Base-by-base conservation (phyloP, 1,140 invertebrate species). In the Chymomyza costata region DNA sequence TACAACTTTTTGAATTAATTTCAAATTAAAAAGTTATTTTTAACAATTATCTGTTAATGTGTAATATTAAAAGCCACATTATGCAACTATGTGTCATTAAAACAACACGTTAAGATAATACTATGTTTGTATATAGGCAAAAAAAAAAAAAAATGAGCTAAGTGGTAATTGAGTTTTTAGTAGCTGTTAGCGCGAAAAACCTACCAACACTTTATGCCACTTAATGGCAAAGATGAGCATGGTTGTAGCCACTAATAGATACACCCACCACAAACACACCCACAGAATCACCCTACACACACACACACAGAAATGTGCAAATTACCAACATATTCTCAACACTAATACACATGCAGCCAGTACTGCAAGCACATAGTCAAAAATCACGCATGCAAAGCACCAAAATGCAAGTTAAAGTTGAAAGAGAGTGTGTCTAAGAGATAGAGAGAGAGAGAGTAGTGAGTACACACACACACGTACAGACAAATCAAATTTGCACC, bases 401-500 rank as follows among this genome's bases (percentile, higher is more conserved):
- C 32, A 48, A 54, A 59, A 65, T 66, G 53, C 50, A 44, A 76
- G 48, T 59, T 69, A 78, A 76, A 76, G 71, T 76, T 78, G n/a
- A n/a, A n/a, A n/a, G n/a, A n/a, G n/a, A n/a, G n/a, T n/a, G n/a
- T n/a, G n/a, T n/a, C n/a, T n/a, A n/a, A n/a, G n/a, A n/a, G n/a
- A n/a, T n/a, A n/a, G n/a, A n/a, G n/a, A n/a, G n/a, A n/a, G n/a
- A n/a, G n/a, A n/a, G n/a, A n/a, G n/a, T n/a, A n/a, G n/a, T n/a
- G n/a, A n/a, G n/a, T n/a, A n/a, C n/a, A n/a, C n/a, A 32, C 57
- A 55, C 39, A 40, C 43, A 48, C 43, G 54, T 49, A 49, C 44
- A 63, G 53, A 60, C 70, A 78, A 76, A 76, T 76, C 71, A 76
- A 76, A 76, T 76, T 76, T 76, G 66, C 71, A 66, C 71, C 71